Percentiles rank a stretch among this genome's conserved stretches.
Evolutionary conservation across 2,113 vertebrate genomes (phyloP).

Genomic region (Castor canadensis): DNA sequence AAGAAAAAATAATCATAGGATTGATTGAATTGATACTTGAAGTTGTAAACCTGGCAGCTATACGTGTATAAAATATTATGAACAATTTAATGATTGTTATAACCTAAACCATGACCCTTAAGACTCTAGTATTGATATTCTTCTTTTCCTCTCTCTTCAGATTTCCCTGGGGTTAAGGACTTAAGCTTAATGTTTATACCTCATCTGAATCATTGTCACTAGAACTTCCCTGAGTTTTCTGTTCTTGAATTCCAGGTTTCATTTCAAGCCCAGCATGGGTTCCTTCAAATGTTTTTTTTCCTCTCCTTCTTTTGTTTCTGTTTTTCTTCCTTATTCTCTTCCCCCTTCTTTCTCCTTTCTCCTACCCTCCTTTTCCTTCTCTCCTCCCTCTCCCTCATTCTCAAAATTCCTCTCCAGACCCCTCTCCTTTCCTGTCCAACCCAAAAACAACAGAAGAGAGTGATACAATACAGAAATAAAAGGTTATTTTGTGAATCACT

Average conservation of each 20-base stretch:
- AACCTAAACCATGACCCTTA: not conserved
- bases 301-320: accelerated
- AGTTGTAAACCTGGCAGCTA: not conserved
- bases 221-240: not conserved
- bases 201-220: too few relatives aligned
- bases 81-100: not conserved
- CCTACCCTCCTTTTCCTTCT: accelerated
- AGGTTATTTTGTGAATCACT: not conserved
- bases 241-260: not conserved
- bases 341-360: not conserved
- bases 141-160: not conserved
- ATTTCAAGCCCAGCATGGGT: not conserved
- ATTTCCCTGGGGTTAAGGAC: not conserved
- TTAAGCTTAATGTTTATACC: not conserved
- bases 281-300: not conserved
- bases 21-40: not conserved
- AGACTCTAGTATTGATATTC: not conserved
- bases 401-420: not conserved
- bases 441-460: not conserved
- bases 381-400: too few relatives aligned
- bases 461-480: not conserved
- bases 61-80: not conserved
- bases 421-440: accelerated
- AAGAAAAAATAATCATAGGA: not conserved
- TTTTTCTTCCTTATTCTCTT: not conserved